These are phyloP conservation scores for Polyommatus icarus DNA, from an alignment of 2,888 invertebrate species.

Conservation along the genomic window DNA sequence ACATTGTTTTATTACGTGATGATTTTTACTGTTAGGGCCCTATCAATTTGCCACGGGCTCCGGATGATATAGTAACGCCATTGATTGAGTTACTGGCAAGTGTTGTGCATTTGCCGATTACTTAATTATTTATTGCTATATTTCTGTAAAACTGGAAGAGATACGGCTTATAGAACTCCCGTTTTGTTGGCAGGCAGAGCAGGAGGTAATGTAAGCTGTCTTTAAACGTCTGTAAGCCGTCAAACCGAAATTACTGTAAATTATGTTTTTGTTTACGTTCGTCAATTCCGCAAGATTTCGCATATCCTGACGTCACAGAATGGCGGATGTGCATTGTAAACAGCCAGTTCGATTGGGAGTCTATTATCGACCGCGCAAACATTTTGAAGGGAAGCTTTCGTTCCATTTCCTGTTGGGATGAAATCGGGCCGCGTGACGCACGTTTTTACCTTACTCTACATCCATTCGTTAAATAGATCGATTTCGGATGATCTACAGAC, in stretches of 20 bases:
- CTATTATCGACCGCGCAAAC: constrained; percentile 77
- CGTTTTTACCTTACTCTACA: constrained; percentile 61
- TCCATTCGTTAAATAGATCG: constrained; percentile 51
- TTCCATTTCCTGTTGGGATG: constrained; percentile 71
- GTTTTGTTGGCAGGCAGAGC: not conserved
- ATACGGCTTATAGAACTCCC: not conserved
- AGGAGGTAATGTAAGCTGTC: not conserved
- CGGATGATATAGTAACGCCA: too few species aligned
- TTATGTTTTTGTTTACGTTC: constrained; percentile 16
- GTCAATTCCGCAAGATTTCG: constrained; percentile 1
- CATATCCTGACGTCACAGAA: constrained; percentile 38
- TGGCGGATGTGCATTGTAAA: constrained; percentile 50
- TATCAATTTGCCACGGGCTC: too few species aligned
- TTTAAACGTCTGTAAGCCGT: not conserved
- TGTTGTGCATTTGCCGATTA: not conserved
- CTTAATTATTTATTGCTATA: too few species aligned
- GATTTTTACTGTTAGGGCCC: too few species aligned
- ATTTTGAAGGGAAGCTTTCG: constrained; percentile 70
- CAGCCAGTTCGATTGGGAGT: constrained; percentile 54
- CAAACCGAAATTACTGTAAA: not conserved
- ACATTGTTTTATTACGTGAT: too few species aligned
- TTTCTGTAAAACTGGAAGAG: too few species aligned
- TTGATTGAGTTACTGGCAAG: not conserved
- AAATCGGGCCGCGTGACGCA: constrained; percentile 74
- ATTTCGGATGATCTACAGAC: constrained; percentile 1